Evolutionary conservation across 2,113 vertebrate genomes (phyloP).

Genomic region (Tachycineta bicolor): DNA sequence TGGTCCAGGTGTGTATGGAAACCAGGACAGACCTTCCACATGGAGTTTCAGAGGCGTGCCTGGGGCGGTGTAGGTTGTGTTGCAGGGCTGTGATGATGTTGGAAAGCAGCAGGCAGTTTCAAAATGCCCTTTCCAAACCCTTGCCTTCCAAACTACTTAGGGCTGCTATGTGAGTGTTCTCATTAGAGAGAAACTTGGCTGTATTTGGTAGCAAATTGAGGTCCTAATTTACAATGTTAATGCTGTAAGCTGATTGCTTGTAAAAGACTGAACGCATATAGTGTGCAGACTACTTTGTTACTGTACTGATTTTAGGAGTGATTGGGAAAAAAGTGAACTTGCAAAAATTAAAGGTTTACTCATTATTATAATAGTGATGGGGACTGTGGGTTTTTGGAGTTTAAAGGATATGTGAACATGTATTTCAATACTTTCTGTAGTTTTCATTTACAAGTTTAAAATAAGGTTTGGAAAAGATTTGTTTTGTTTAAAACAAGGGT

Average conservation of each 20-base stretch:
- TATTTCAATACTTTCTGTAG: background rate
- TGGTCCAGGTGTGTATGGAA: background rate
- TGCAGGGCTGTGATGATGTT: background rate
- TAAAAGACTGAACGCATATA: background rate
- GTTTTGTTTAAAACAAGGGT: background rate
- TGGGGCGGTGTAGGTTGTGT: rapidly evolving
- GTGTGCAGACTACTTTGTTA: background rate
- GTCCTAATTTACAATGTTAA: background rate
- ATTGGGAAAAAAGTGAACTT: background rate
- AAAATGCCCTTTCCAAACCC: background rate
- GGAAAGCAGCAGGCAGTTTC: background rate
- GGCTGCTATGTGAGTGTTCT: background rate
- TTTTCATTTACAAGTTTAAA: background rate
- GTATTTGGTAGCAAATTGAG: background rate
- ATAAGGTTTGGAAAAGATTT: background rate
- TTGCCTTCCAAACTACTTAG: background rate
- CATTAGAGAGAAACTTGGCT: background rate
- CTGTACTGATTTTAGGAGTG: background rate
- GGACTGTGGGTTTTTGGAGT: background rate
- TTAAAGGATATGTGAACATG: background rate
- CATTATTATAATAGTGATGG: background rate
- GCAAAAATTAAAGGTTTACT: background rate
- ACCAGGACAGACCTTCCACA: background rate
- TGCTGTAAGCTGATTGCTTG: background rate
- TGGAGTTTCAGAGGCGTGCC: background rate